A percentile compares a stretch with the other conserved stretches of the same genome.
Conservation (phyloP, 1,140 invertebrate species). For the Drosophila pallidifrons region DNA sequence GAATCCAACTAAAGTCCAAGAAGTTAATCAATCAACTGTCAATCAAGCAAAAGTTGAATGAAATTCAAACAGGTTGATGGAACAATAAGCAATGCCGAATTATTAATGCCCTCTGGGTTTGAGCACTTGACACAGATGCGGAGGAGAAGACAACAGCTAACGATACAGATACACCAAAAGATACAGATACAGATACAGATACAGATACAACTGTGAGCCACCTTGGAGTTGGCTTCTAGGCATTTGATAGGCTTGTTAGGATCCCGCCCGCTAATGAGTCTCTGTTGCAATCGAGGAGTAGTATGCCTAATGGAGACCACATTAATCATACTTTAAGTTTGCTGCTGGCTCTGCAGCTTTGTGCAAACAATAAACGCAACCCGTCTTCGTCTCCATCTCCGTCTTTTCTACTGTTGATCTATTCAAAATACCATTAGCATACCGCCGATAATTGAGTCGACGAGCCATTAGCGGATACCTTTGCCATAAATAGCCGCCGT, state of each 20-base stretch:
- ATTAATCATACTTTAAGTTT: conserved; percentile 79
- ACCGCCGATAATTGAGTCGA: conserved; percentile 70
- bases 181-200: too few species aligned
- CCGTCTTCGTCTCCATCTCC: background rate
- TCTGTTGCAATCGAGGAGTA: conserved; percentile 63
- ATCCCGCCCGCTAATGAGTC: conserved; percentile 63
- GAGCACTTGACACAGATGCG: conserved; percentile 32
- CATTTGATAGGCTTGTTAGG: conserved; percentile 45
- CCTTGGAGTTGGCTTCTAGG: conserved; percentile 10
- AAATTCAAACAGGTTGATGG: conserved; percentile 69
- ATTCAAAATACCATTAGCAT: conserved; percentile 81
- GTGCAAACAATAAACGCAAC: conserved; percentile 58
- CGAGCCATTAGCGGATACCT: conserved; percentile 66
- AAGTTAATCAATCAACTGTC: conserved; percentile 79
- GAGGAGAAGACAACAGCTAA: conserved; percentile 8
- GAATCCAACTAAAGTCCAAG: conserved; percentile 63
- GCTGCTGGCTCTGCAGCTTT: conserved; percentile 37
- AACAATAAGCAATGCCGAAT: conserved; percentile 70
- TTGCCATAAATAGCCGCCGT: conserved; percentile 64
- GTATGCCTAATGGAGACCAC: conserved; percentile 62
- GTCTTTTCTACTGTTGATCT: conserved; percentile 19
- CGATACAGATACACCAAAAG: too few species aligned
- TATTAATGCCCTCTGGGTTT: conserved; percentile 57
- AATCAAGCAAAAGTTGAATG: conserved; percentile 69
- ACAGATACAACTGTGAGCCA: background rate